Percentiles rank a stretch among this genome's conserved stretches.
phyloP scores from a whole-genome alignment of 2,113 vertebrate species.

The Zapus hudsonius region DNA sequence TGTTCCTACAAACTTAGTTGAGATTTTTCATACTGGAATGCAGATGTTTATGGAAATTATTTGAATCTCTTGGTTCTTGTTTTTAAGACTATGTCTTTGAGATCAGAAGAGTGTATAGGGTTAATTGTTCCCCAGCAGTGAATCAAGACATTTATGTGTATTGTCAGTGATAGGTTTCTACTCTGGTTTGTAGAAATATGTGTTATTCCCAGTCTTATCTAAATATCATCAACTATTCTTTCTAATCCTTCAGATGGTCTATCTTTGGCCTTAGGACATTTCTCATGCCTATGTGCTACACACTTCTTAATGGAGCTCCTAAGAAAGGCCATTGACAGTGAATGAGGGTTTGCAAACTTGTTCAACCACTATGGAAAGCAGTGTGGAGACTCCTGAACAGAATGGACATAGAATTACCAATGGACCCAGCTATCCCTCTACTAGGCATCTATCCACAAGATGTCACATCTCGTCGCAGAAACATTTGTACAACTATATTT shows the following conservation, averaged over 20 bases:
- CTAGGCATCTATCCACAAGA: no score
- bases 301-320: neutral
- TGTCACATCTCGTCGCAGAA: no score
- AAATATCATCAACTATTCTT: neutral
- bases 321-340: no score
- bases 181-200: neutral
- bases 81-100: conserved; percentile 10
- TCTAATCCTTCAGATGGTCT: neutral
- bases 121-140: neutral
- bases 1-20: neutral
- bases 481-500: no score
- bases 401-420: no score
- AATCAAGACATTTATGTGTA: neutral
- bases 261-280: neutral
- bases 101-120: neutral
- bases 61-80: neutral
- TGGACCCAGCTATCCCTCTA: no score
- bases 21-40: neutral
- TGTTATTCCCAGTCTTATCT: neutral
- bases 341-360: no score
- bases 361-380: no score
- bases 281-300: neutral
- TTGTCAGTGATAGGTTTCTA: neutral
- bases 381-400: no score
- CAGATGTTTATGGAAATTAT: conserved; percentile 27